phyloP scores from a whole-genome alignment of 2,113 vertebrate genomes.

The Nematolebias whitei region DNA sequence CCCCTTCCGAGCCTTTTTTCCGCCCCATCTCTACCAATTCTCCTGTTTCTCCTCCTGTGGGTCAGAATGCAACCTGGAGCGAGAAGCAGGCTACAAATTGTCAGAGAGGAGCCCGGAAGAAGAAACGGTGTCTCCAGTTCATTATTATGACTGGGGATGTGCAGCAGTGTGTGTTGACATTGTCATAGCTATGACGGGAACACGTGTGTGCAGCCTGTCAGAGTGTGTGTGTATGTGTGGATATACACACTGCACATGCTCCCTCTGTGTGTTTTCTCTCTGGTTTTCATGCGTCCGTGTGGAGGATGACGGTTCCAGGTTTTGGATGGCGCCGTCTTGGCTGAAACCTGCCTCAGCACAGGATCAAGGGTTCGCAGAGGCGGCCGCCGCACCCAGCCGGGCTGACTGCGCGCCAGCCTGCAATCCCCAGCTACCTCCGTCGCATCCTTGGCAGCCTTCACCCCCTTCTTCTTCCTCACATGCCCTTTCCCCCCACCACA shows the following conservation, averaged over 20 bases:
- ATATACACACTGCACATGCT: conserved; percentile 43
- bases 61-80: conserved; percentile 60
- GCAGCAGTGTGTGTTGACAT: conserved; percentile 70
- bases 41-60: conserved; percentile 36
- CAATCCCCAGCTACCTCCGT: conserved; percentile 64
- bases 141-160: conserved; percentile 68
- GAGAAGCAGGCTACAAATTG: conserved; percentile 63
- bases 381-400: conserved; percentile 54
- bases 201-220: conserved; percentile 71
- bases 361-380: conserved; percentile 75
- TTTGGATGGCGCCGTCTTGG: conserved; percentile 67
- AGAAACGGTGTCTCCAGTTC: conserved; percentile 59
- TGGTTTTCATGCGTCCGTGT: conserved; percentile 63
- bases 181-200: conserved; percentile 67
- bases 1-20: no score
- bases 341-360: conserved; percentile 73
- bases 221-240: conserved; percentile 45
- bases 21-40: conserved; percentile 6
- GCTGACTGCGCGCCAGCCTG: conserved; percentile 58
- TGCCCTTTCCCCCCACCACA: no score
- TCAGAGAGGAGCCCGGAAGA: conserved; percentile 60
- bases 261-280: conserved; percentile 2
- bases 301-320: conserved; percentile 64
- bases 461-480: conserved; percentile 21
- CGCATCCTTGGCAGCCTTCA: conserved; percentile 67